These are phyloP conservation scores for Diorhabda carinulata DNA, from an alignment of 1,140 invertebrate species.

Conservation along the genomic window DNA sequence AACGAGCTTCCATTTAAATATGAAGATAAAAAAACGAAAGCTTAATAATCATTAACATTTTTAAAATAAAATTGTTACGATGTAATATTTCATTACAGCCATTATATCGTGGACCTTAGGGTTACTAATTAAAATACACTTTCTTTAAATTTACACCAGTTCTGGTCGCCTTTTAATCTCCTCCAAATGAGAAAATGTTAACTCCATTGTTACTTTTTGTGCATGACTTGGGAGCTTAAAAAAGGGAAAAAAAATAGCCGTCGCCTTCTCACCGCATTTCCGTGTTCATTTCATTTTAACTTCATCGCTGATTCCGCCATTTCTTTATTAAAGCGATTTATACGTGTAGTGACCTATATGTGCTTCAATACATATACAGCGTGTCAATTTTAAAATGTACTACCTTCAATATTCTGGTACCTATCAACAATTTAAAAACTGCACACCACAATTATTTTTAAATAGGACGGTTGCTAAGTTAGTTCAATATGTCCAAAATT, in stretches of 20 bases:
- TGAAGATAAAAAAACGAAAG: too few species aligned
- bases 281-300: not conserved
- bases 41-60: too few species aligned
- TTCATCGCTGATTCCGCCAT: not conserved
- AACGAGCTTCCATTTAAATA: too few species aligned
- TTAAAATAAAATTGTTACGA: not conserved
- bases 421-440: too few species aligned
- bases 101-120: not conserved
- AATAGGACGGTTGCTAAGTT: too few species aligned
- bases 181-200: not conserved
- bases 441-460: too few species aligned
- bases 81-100: not conserved
- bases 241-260: not conserved
- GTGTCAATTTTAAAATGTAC: too few species aligned
- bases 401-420: too few species aligned
- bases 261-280: not conserved
- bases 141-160: not conserved
- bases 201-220: constrained; percentile 2
- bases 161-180: constrained; percentile 1
- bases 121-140: constrained; percentile 3
- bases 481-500: too few species aligned
- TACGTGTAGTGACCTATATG: not conserved
- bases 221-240: constrained; percentile 1
- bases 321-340: not conserved
- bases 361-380: too few species aligned